Evolutionary conservation across 2,113 vertebrate genomes (phyloP), one percentile per base, ranked within the genome.

Genomic region (Rhineura floridana): DNA sequence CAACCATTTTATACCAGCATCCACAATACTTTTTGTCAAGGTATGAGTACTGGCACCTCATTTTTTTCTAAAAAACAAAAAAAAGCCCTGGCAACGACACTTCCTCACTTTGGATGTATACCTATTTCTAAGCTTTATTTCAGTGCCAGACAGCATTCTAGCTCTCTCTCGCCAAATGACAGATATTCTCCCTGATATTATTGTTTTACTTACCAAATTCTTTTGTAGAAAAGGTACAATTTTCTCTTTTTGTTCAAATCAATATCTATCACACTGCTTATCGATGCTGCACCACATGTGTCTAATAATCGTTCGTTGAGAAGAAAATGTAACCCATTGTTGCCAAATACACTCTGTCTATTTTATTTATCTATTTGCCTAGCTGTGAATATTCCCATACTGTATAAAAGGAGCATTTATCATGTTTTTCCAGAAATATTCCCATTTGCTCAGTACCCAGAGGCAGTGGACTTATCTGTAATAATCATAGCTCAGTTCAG

Each of bases 261-360:
- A 88, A 90, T 63, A 87, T 79, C 55, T 87, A 44, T 79, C 89
- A 89, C 83, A 82, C 28, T 65, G 85, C 55, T 39, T 69, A 33
- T 1, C 90, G 93, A 55, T 36, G 44, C 78, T 88, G 83, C 63
- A 85, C 85, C n/a, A n/a, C n/a, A n/a, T 55, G 39, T 81, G 90
- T 76, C 91, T 76, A 88, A 84, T 65, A 52, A 33, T 88, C 0
- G 0, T 72, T 83, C 1, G 84, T 93, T 69, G 67, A 67, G 2
- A 67, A 67, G 42, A 83, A 63, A 83, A 21, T 15, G n/a, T 46
- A 83, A 33, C 15, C 63, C 25, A 48, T n/a, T 21, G 30, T 67
- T 42, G 39, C 44, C 81, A 80, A 59, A 85, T 84, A 77, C 72
- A 77, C 8, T 23, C 21, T 46, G 15, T 81, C 91, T 84, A n/a